phyloP scores from a whole-genome alignment of 2,113 vertebrate species.

The Megaceryle torquata region DNA sequence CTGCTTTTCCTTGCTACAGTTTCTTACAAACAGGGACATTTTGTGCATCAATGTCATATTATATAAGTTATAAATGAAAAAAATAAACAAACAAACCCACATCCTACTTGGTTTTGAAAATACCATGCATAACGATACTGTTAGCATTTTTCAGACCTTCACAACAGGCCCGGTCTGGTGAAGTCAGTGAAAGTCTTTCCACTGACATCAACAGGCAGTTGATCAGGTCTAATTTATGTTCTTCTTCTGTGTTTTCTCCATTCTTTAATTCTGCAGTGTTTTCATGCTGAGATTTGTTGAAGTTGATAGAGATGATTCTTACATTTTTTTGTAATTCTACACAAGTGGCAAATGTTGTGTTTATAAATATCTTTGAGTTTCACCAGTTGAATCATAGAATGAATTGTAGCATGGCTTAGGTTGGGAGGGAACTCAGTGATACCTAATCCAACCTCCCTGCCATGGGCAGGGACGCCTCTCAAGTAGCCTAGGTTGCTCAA shows the following conservation, averaged over 20 bases:
- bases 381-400: neutral
- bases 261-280: constrained; percentile 13
- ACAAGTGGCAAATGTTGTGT: neutral
- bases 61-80: neutral
- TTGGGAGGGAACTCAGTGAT: too few relatives aligned
- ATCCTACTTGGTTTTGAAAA: neutral
- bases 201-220: constrained; percentile 56
- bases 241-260: constrained; percentile 38
- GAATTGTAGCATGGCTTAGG: too few relatives aligned
- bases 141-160: constrained; percentile 10
- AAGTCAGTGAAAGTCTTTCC: constrained; percentile 54
- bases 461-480: too few relatives aligned
- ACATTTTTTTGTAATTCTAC: neutral
- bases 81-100: neutral
- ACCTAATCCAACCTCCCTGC: too few relatives aligned
- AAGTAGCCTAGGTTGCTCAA: too few relatives aligned
- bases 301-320: neutral
- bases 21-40: neutral
- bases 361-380: neutral
- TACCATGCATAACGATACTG: neutral
- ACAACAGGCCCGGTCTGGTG: constrained; percentile 4
- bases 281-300: constrained; percentile 9
- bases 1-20: neutral
- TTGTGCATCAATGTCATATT: neutral
- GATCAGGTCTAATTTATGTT: constrained; percentile 41